phyloP scores from a whole-genome alignment of 2,797 vertebrate species.

The Gastrophryne carolinensis region DNA sequence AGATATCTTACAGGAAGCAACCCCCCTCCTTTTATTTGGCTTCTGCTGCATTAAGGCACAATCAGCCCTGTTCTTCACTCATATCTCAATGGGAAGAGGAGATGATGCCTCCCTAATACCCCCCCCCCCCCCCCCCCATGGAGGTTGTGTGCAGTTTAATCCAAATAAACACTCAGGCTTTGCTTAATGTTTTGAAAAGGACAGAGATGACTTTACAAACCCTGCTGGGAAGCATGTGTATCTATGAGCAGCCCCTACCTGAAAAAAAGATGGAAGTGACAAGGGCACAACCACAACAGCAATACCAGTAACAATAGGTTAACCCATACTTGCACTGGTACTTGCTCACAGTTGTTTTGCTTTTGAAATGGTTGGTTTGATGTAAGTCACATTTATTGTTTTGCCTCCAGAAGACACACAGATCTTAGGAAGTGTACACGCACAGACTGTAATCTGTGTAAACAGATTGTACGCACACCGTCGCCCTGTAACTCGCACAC shows the following conservation, averaged over 20 bases:
- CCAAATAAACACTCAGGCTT: conserved; percentile 19
- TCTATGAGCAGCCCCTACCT: not conserved
- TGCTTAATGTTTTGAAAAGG: conserved; percentile 9
- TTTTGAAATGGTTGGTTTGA: no score
- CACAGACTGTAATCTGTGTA: no score
- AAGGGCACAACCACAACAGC: no score
- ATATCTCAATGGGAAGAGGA: conserved; percentile 33
- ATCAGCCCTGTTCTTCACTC: conserved; percentile 36
- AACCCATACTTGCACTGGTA: no score
- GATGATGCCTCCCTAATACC: conserved; percentile 40
- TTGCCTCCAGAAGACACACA: no score
- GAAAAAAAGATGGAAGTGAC: no score
- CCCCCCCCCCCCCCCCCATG: conserved; percentile 24
- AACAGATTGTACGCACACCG: no score
- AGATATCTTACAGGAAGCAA: conserved; percentile 53
- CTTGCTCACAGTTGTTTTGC: no score
- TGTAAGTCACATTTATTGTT: no score
- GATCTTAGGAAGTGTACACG: no score
- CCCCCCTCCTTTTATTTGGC: conserved; percentile 43
- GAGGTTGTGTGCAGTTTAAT: conserved; percentile 21
- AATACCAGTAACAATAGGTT: no score
- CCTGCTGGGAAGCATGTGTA: not conserved
- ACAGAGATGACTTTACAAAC: not conserved
- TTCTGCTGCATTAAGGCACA: conserved; percentile 47
- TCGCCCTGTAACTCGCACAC: not conserved